A percentile compares a stretch with the other conserved stretches of the same genome.
These are phyloP conservation scores for Gymnocheta viridis DNA, from an alignment of 2,888 invertebrate species.

Conservation along the genomic window DNA sequence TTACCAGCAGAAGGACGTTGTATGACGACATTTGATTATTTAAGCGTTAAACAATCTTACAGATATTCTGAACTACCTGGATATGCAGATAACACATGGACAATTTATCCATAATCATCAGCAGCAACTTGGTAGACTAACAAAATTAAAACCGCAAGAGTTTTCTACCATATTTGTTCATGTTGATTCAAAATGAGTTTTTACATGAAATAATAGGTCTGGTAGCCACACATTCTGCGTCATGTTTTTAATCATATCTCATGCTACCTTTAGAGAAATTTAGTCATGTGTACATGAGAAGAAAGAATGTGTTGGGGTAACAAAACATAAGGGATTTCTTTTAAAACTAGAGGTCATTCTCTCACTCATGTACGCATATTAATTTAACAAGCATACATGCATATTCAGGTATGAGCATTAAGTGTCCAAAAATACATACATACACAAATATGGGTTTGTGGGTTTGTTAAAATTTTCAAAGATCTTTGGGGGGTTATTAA, in stretches of 20 bases:
- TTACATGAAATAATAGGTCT: background rate
- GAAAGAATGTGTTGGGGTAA: background rate
- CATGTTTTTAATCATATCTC: conserved; percentile 48
- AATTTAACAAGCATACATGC: background rate
- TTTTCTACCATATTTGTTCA: conserved; percentile 22
- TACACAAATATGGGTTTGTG: background rate
- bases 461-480: conserved; percentile 24
- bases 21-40: background rate
- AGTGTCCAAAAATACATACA: background rate
- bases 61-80: background rate
- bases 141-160: conserved; percentile 35
- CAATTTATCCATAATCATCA: background rate
- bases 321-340: conserved; percentile 30
- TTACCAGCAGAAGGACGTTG: background rate
- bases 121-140: background rate
- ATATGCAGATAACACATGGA: background rate
- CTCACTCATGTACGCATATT: background rate
- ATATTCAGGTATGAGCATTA: background rate
- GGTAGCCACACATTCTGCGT: background rate
- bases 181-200: conserved; percentile 26
- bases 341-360: conserved; percentile 41
- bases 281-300: background rate
- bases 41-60: background rate
- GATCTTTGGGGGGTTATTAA: conserved; percentile 11
- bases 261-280: conserved; percentile 5